A percentile compares a stretch with the other conserved stretches of the same genome.
phyloP scores from a whole-genome alignment of 2,797 vertebrate genomes.

The Bradypodion pumilum region DNA sequence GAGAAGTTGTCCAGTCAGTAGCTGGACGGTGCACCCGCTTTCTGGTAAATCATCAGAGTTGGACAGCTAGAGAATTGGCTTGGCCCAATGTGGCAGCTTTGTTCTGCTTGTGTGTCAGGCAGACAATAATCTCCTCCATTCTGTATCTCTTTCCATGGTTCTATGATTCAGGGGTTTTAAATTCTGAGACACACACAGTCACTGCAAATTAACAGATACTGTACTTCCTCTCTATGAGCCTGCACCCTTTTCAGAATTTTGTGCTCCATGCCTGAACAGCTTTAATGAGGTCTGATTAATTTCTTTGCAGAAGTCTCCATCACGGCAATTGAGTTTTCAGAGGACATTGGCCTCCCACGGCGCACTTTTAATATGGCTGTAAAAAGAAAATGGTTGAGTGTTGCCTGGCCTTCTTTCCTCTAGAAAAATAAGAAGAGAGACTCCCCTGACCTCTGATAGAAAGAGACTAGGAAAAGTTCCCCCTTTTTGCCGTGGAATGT shows the following conservation, averaged over 20 bases:
- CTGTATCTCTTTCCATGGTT: constrained; percentile 25
- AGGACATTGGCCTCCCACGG: constrained; percentile 9
- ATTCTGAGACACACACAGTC: constrained; percentile 46
- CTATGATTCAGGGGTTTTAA: constrained; percentile 47
- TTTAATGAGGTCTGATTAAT: constrained; percentile 65
- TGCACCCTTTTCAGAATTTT: constrained; percentile 56
- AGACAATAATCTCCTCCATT: constrained; percentile 12
- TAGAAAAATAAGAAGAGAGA: constrained; percentile 38
- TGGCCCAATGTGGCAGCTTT: neutral
- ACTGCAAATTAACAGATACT: constrained; percentile 39
- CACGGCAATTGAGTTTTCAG: constrained; percentile 38
- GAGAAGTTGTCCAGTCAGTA: neutral
- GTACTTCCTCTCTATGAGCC: neutral
- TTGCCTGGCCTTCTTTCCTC: constrained; percentile 48
- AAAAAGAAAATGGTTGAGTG: constrained; percentile 50
- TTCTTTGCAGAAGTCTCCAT: constrained; percentile 44
- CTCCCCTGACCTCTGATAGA: constrained; percentile 43
- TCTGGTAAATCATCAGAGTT: neutral
- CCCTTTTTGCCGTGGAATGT: constrained; percentile 25
- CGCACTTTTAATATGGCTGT: constrained; percentile 47
- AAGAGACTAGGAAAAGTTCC: neutral
- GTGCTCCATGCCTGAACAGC: constrained; percentile 54
- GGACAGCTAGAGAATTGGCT: neutral
- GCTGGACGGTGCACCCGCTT: neutral
- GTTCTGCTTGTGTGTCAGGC: constrained; percentile 10